Conservation (phyloP, 2,113 vertebrate genomes). For the Pollimyrus isidori region DNA sequence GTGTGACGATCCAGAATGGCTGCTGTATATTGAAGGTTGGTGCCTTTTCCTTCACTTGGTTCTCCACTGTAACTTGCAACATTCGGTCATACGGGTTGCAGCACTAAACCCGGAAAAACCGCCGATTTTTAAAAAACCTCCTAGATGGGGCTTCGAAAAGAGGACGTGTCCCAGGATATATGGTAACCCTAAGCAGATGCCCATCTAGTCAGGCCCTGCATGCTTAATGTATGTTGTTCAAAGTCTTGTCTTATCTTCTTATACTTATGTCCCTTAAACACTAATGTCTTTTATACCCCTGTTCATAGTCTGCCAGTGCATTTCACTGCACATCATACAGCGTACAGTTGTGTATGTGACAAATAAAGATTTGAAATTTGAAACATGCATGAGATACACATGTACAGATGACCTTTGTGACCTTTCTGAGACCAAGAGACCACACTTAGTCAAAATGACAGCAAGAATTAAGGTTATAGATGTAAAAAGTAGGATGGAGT, state of each 20-base stretch:
- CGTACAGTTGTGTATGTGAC: neutral
- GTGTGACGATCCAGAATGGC: too few species aligned
- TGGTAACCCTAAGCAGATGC: neutral
- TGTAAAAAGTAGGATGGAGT: neutral
- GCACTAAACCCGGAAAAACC: too few species aligned
- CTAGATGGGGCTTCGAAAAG: too few species aligned
- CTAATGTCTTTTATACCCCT: neutral
- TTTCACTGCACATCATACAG: neutral
- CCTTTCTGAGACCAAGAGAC: neutral
- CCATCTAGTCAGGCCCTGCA: neutral
- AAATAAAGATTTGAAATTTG: neutral
- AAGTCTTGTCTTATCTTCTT: neutral
- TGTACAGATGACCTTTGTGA: neutral
- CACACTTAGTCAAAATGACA: neutral
- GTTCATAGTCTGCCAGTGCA: neutral
- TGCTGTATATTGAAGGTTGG: too few species aligned
- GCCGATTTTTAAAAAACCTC: too few species aligned
- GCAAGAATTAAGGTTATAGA: neutral
- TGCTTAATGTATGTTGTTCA: neutral
- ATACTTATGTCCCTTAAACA: neutral
- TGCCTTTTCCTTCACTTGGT: too few species aligned
- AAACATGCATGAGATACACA: neutral
- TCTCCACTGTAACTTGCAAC: too few species aligned
- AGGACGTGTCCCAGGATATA: too few species aligned
- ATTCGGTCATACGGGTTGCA: too few species aligned